phyloP scores from a whole-genome alignment of 1,140 invertebrate genomes.

The Euwallacea similis region DNA sequence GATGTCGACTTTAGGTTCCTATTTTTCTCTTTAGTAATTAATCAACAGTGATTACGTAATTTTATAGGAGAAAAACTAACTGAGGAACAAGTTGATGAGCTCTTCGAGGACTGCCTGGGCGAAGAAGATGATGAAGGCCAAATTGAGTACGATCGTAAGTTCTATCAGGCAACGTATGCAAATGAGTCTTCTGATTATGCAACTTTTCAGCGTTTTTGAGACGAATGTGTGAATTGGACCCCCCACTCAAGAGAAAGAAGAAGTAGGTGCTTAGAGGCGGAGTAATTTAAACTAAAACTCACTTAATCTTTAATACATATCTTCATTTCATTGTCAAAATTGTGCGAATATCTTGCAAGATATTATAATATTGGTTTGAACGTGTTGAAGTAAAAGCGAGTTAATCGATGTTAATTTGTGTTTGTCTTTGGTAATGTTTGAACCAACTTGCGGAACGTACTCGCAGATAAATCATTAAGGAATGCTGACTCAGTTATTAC shows the following conservation, averaged over 20 bases:
- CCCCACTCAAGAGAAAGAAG: slow-evolving; percentile 44
- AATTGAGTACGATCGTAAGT: slow-evolving; percentile 89
- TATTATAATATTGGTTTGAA: too few relatives aligned
- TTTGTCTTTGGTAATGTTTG: too few relatives aligned
- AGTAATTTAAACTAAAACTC: too few relatives aligned
- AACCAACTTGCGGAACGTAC: too few relatives aligned
- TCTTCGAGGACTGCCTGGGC: slow-evolving; percentile 86
- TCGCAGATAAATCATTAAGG: too few relatives aligned
- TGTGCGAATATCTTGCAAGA: too few relatives aligned
- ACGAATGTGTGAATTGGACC: slow-evolving; percentile 46
- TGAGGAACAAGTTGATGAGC: slow-evolving; percentile 78
- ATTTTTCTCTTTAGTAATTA: neutral
- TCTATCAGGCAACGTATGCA: slow-evolving; percentile 4
- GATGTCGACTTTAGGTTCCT: slow-evolving; percentile 66
- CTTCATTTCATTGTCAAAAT: too few relatives aligned
- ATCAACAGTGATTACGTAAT: slow-evolving; percentile 1
- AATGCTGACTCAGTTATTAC: too few relatives aligned
- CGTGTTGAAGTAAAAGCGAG: too few relatives aligned
- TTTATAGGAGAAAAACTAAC: slow-evolving; percentile 79
- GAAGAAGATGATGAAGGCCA: slow-evolving; percentile 92
- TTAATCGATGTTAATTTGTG: too few relatives aligned
- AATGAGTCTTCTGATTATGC: neutral
- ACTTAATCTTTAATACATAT: too few relatives aligned
- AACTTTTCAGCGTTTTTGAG: slow-evolving; percentile 43
- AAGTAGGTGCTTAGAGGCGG: slow-evolving; percentile 22